phyloP scores from a whole-genome alignment of 2,113 vertebrate genomes.

The Pelodiscus sinensis region DNA sequence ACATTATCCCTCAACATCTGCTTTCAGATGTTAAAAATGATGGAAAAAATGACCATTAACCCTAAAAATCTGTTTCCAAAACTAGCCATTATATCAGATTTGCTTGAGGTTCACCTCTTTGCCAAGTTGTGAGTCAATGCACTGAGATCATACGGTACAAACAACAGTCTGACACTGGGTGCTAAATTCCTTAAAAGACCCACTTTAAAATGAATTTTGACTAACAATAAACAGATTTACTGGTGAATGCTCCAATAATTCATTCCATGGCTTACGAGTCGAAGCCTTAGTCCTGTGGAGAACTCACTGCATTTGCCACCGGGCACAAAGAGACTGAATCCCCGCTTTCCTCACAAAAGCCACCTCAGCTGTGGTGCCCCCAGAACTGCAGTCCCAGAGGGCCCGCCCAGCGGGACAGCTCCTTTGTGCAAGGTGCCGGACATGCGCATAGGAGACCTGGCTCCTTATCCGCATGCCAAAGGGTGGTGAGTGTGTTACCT shows the following conservation, averaged over 20 bases:
- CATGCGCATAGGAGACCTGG: background rate
- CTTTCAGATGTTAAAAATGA: background rate
- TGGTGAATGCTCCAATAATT: background rate
- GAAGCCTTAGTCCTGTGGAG: background rate
- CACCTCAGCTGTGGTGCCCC: background rate
- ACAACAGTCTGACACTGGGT: background rate
- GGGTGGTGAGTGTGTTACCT: background rate
- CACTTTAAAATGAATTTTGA: background rate
- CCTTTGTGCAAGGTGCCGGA: background rate
- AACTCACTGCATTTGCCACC: background rate
- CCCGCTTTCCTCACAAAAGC: background rate
- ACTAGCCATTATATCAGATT: background rate
- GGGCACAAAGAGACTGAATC: background rate
- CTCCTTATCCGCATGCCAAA: background rate
- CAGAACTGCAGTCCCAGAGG: background rate
- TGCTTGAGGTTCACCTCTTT: background rate
- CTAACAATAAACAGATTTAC: background rate
- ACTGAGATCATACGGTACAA: background rate
- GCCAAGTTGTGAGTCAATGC: background rate
- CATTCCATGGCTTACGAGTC: background rate
- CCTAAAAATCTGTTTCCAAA: background rate
- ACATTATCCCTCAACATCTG: background rate
- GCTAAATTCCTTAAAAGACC: background rate
- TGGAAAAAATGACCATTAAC: background rate
- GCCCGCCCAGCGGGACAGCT: background rate